phyloP scores from a whole-genome alignment of 2,797 vertebrate genomes.

The Coluber constrictor region DNA sequence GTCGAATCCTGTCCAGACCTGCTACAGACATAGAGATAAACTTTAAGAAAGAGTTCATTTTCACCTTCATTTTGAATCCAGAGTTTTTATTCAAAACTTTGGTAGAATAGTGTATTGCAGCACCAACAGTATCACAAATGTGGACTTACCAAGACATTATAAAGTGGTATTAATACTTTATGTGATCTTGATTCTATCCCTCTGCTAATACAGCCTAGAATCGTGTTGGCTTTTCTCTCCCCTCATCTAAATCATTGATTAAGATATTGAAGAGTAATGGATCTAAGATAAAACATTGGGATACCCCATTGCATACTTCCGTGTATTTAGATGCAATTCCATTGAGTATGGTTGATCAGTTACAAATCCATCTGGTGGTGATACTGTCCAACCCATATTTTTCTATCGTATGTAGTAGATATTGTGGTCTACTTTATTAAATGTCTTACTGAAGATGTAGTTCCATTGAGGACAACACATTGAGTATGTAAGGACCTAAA shows the following conservation, averaged over 20 bases:
- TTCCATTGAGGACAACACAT: background rate
- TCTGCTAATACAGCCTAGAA: background rate
- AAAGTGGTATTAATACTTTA: background rate
- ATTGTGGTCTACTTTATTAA: too few species aligned
- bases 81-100: background rate
- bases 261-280: background rate
- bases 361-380: too few species aligned
- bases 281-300: background rate
- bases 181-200: background rate
- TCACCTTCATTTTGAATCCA: accelerated
- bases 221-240: background rate
- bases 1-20: background rate
- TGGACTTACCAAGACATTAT: background rate
- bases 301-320: background rate
- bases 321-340: background rate
- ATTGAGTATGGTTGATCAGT: background rate
- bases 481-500: background rate
- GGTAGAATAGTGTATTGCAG: background rate
- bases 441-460: background rate
- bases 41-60: background rate
- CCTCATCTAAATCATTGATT: background rate
- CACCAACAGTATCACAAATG: background rate
- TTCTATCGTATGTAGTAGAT: too few species aligned
- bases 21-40: background rate
- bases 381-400: too few species aligned